phyloP scores from a whole-genome alignment of 2,113 vertebrate genomes.

The Nothoprocta perdicaria region DNA sequence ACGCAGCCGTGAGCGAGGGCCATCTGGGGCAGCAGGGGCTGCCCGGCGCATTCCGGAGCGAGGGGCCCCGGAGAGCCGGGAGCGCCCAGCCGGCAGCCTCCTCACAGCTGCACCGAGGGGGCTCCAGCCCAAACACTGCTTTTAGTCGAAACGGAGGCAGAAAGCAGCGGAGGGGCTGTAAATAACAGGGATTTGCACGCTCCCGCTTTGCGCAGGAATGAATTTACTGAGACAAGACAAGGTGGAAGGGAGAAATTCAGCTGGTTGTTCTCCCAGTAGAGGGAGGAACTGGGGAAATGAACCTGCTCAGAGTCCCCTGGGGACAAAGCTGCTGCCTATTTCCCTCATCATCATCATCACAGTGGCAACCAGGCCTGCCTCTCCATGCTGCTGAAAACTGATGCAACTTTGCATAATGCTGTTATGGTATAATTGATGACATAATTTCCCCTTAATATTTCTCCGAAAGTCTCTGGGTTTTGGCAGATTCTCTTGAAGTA shows the following conservation, averaged over 20 bases:
- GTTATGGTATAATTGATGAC: not conserved
- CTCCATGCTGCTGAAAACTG: not conserved
- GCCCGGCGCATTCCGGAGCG: fast-evolving
- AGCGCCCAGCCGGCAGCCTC: not conserved
- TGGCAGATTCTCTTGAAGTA: not conserved
- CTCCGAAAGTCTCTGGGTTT: not conserved
- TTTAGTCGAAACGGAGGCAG: not conserved
- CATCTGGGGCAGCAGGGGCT: not conserved
- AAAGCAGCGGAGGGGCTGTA: not conserved
- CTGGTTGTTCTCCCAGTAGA: not conserved
- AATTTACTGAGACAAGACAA: not conserved
- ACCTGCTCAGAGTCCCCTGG: not conserved
- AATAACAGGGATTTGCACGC: not conserved
- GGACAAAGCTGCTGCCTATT: not conserved
- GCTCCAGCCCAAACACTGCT: not conserved
- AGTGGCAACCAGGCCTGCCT: fast-evolving
- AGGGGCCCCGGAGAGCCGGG: not conserved
- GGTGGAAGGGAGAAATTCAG: not conserved
- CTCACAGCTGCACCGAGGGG: not conserved
- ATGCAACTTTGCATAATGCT: not conserved
- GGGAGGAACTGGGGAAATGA: not conserved
- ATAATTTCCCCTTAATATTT: not conserved
- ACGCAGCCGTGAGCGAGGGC: fast-evolving
- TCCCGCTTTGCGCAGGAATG: not conserved
- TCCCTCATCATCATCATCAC: not conserved